Evolutionary conservation across 2,797 vertebrate species (phyloP).

Genomic region (Clarias pachynema): DNA sequence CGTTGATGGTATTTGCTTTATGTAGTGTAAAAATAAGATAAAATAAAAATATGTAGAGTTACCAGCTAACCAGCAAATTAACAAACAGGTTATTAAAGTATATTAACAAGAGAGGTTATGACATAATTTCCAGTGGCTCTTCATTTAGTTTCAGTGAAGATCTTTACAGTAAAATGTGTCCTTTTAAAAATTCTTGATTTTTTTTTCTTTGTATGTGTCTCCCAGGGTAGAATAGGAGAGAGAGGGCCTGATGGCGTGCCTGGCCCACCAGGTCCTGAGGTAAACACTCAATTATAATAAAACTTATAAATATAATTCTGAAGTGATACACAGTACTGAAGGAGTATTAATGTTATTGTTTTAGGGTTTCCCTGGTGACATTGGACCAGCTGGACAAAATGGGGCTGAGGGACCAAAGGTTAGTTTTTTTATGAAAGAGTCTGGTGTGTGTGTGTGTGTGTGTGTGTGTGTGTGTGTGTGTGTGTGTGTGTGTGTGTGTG

Average conservation of each 20-base stretch:
- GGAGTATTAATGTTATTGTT: constrained; percentile 34
- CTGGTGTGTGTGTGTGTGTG: neutral
- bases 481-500: neutral
- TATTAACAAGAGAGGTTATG: neutral
- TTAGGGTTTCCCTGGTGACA: constrained; percentile 97
- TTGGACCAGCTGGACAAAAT: constrained; percentile 93
- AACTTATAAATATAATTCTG: neutral
- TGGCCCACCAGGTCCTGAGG: constrained; percentile 91
- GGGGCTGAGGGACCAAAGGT: constrained; percentile 95
- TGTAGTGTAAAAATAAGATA: neutral
- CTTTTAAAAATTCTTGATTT: neutral
- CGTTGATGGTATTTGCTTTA: neutral
- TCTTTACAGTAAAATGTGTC: neutral
- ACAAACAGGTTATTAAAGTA: neutral
- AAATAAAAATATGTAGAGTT: neutral
- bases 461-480: neutral
- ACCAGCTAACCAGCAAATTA: too few relatives aligned
- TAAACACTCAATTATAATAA: constrained; percentile 62
- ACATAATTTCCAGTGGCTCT: neutral
- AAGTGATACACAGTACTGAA: constrained; percentile 19
- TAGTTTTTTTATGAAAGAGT: constrained; percentile 55
- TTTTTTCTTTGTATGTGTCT: constrained; percentile 24
- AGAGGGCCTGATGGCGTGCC: constrained; percentile 85
- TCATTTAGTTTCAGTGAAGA: neutral
- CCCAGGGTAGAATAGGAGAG: constrained; percentile 88